A percentile compares a stretch with the other conserved stretches of the same genome.
phyloP scores from a whole-genome alignment of 2,797 vertebrate genomes.

The Tympanoctomys barrerae region DNA sequence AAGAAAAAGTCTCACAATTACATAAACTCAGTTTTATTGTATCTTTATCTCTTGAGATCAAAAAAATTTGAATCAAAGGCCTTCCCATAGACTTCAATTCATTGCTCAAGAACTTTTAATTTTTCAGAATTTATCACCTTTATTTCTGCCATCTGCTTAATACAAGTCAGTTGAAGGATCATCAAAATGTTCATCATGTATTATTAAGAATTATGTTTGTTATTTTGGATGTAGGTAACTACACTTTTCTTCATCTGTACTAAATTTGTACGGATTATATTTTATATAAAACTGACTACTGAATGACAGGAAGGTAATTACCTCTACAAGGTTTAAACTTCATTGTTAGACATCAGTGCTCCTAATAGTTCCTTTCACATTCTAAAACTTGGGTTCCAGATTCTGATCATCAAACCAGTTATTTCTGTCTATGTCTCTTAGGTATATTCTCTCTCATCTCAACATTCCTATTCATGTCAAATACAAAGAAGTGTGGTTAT shows the following conservation, averaged over 20 bases:
- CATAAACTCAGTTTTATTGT: not conserved
- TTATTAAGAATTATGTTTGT: not conserved
- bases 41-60: not conserved
- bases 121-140: not conserved
- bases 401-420: not conserved
- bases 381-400: not conserved
- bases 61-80: not conserved
- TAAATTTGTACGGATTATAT: not conserved
- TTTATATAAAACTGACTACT: not conserved
- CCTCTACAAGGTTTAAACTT: not conserved
- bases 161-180: not conserved
- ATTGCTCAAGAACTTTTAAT: not conserved
- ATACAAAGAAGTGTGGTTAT: not conserved
- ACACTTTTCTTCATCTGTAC: not conserved
- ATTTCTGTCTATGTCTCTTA: not conserved
- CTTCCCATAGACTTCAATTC: not conserved
- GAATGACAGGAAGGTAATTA: not conserved
- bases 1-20: not conserved
- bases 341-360: not conserved
- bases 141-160: not conserved
- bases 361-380: not conserved
- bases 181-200: not conserved
- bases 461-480: not conserved
- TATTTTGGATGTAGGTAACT: not conserved
- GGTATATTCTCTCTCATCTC: not conserved